These are phyloP conservation scores for Samia ricini DNA, from an alignment of 1,140 invertebrate genomes.

Conservation along the genomic window DNA sequence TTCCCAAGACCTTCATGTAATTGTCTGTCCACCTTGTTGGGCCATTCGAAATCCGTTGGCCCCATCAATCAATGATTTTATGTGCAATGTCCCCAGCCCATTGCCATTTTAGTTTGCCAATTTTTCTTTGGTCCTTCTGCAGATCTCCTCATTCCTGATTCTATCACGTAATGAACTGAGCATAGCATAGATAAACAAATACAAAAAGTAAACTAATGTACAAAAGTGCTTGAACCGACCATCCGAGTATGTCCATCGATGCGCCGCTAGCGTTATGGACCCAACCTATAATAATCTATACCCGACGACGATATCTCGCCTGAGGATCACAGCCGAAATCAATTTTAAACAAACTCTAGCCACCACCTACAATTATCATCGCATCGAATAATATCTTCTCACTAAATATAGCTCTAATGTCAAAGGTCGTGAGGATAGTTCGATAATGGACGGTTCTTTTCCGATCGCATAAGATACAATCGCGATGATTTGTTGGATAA, in stretches of 20 bases:
- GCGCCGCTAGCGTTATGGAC: slow-evolving; percentile 20
- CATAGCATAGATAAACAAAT: no score
- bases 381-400: slow-evolving; percentile 52
- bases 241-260: not conserved
- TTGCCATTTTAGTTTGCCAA: no score
- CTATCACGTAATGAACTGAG: no score
- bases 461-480: slow-evolving; percentile 62
- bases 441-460: slow-evolving; percentile 59
- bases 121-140: no score
- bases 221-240: no score
- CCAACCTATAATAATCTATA: slow-evolving; percentile 58
- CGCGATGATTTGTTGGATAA: slow-evolving; percentile 70
- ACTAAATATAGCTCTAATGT: slow-evolving; percentile 54
- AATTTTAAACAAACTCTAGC: slow-evolving; percentile 72
- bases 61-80: no score
- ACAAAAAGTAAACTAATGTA: no score
- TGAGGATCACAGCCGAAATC: slow-evolving; percentile 61
- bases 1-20: no score
- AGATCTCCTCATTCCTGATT: no score
- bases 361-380: slow-evolving; percentile 70
- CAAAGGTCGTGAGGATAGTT: slow-evolving; percentile 56
- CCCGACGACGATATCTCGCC: slow-evolving; percentile 47
- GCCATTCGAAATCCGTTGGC: no score
- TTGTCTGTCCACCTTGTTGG: no score
- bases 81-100: no score